Evolutionary conservation across 2,113 vertebrate genomes (phyloP).

Genomic region (Murina feae): DNA sequence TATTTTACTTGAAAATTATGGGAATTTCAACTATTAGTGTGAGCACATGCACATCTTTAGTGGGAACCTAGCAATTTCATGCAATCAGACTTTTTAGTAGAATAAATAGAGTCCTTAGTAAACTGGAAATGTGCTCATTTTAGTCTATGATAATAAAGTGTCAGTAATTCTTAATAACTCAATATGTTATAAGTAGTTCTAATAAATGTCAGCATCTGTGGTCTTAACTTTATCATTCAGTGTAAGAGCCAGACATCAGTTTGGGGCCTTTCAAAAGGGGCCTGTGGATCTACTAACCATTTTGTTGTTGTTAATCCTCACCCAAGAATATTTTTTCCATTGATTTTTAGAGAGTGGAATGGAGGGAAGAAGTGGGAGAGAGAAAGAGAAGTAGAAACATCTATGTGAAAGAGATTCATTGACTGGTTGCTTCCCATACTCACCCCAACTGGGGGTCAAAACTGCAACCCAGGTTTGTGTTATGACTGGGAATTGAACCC

Average conservation of each 20-base stretch:
- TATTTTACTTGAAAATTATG: slow-evolving; percentile 8
- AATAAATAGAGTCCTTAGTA: not conserved
- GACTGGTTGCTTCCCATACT: too few species aligned
- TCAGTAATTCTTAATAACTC: not conserved
- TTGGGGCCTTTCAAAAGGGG: not conserved
- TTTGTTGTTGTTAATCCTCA: not conserved
- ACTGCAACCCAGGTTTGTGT: too few species aligned
- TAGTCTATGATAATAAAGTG: not conserved
- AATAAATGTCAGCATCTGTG: not conserved
- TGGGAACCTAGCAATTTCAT: not conserved
- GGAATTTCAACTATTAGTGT: not conserved
- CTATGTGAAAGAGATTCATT: too few species aligned
- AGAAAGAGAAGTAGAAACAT: too few species aligned
- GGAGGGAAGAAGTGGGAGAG: too few species aligned
- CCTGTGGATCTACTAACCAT: not conserved
- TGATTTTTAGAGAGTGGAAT: too few species aligned
- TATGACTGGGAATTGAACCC: too few species aligned
- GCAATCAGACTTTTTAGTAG: not conserved
- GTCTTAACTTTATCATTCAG: slow-evolving; percentile 1
- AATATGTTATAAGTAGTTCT: not conserved
- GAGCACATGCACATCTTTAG: not conserved
- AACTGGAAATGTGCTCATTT: not conserved
- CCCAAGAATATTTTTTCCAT: too few species aligned
- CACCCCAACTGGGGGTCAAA: too few species aligned
- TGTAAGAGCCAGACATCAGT: not conserved